A percentile compares a stretch with the other conserved stretches of the same genome.
Evolutionary conservation across 2,888 invertebrate species (phyloP).

Genomic region (Lepidochrysops patricia): DNA sequence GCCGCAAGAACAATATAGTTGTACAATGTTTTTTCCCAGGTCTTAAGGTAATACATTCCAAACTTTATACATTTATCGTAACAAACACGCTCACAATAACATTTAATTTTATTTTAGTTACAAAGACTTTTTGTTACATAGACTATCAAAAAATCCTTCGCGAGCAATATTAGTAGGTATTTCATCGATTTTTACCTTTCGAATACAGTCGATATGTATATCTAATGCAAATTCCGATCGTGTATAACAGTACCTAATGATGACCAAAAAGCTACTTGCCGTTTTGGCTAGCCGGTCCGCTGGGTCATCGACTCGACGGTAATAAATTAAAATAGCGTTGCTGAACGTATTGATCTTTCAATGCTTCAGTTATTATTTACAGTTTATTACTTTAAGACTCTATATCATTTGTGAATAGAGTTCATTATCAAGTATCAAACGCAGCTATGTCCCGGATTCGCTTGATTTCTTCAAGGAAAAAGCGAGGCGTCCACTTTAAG

Average conservation of each 20-base stretch:
- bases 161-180: no score
- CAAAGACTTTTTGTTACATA: no score
- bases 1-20: no score
- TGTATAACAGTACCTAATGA: constrained; percentile 35
- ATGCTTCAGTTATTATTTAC: constrained; percentile 20
- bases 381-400: constrained; percentile 24
- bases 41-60: no score
- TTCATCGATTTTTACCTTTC: not conserved
- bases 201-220: not conserved
- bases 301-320: constrained; percentile 32
- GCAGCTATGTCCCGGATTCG: constrained; percentile 44
- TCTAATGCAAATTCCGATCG: constrained; percentile 23
- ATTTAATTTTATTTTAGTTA: no score
- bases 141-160: no score
- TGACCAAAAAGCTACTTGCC: constrained; percentile 35
- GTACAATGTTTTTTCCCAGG: no score
- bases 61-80: no score
- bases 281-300: constrained; percentile 27
- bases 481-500: constrained; percentile 19
- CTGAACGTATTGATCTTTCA: constrained; percentile 42
- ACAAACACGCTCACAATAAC: no score
- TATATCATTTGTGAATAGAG: constrained; percentile 30
- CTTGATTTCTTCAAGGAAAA: constrained; percentile 48
- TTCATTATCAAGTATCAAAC: constrained; percentile 28
- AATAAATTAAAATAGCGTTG: constrained; percentile 52